Conservation (phyloP, 2,797 vertebrate genomes). For the Xerus rutilus region DNA sequence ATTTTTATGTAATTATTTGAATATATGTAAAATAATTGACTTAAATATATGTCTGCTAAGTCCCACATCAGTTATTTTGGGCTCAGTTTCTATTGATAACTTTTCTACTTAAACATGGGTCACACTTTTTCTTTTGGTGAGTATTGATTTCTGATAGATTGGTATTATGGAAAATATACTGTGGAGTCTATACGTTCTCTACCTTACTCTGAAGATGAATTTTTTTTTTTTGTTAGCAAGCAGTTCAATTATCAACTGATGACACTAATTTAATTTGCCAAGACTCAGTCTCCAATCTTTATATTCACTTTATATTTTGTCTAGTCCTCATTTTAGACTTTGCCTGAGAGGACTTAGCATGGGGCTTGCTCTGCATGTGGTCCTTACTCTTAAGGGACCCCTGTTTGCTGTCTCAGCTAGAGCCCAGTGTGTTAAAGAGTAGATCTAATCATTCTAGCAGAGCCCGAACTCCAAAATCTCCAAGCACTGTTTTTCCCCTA, state of each 20-base stretch:
- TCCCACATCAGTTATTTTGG: neutral
- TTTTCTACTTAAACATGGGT: neutral
- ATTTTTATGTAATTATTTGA: constrained; percentile 44
- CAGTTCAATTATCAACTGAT: neutral
- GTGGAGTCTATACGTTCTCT: neutral
- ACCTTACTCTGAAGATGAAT: neutral
- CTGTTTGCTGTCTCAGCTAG: neutral
- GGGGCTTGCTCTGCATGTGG: neutral
- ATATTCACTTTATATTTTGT: neutral
- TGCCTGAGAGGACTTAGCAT: neutral
- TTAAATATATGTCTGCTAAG: constrained; percentile 14
- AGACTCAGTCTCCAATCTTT: neutral
- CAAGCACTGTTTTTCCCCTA: neutral
- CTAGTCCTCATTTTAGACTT: constrained; percentile 24
- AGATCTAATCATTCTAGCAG: neutral
- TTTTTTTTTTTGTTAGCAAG: neutral
- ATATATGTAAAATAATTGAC: constrained; percentile 30
- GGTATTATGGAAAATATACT: neutral
- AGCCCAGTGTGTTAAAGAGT: neutral
- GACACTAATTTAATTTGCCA: neutral
- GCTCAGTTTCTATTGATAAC: neutral
- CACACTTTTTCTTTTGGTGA: neutral
- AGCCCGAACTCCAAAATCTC: neutral
- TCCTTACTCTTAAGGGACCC: neutral
- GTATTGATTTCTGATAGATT: neutral